phyloP scores from a whole-genome alignment of 2,888 invertebrate genomes.

The Meghimatium bilineatum region DNA sequence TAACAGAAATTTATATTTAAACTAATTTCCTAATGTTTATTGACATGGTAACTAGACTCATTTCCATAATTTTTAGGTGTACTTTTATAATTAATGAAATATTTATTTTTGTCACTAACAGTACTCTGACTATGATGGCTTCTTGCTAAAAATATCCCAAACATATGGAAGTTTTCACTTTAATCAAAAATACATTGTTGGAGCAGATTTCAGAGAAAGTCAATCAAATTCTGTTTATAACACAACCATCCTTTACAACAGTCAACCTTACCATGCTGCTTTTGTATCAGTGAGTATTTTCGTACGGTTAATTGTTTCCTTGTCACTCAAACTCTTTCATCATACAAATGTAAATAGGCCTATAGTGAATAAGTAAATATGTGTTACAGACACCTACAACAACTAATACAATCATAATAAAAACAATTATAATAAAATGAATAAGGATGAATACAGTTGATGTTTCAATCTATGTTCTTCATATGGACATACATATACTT shows the following conservation, averaged over 20 bases:
- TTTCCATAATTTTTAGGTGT: too few species aligned
- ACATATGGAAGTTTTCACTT: not conserved
- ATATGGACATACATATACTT: too few species aligned
- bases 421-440: too few species aligned
- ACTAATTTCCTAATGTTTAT: not conserved
- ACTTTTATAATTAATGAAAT: too few species aligned
- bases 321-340: not conserved
- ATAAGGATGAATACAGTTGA: too few species aligned
- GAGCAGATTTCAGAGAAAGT: constrained; percentile 11
- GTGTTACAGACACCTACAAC: too few species aligned
- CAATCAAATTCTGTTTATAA: not conserved
- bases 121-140: constrained; percentile 12
- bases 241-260: constrained; percentile 20
- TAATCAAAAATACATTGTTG: constrained; percentile 19
- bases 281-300: constrained; percentile 32
- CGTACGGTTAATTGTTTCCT: not conserved
- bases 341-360: too few species aligned
- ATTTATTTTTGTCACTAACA: not conserved
- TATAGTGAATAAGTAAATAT: too few species aligned
- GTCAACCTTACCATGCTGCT: constrained; percentile 23
- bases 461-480: too few species aligned
- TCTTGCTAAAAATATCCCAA: not conserved
- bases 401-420: too few species aligned
- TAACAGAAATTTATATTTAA: not conserved
- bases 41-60: too few species aligned